Evolutionary conservation across 1,140 invertebrate genomes (phyloP).

Genomic region (Micrasema minimum): DNA sequence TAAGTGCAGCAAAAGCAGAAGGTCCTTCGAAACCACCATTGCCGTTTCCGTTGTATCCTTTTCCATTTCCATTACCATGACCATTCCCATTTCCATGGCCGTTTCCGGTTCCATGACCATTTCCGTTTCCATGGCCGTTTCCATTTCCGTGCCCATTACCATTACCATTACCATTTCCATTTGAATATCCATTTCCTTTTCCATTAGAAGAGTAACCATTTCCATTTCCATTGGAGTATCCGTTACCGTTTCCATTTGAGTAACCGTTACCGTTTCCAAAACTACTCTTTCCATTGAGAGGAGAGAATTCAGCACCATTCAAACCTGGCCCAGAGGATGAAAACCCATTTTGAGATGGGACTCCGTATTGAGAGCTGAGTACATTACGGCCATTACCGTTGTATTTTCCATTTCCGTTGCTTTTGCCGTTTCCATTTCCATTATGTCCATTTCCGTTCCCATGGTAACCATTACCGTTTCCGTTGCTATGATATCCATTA

Average conservation of each 20-base stretch:
- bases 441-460: slow-evolving; percentile 18
- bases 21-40: slow-evolving; percentile 21
- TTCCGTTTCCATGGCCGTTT: slow-evolving; percentile 30
- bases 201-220: slow-evolving; percentile 36
- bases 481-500: too few species aligned
- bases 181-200: slow-evolving; percentile 35
- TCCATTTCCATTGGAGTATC: slow-evolving; percentile 41
- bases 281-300: slow-evolving; percentile 45
- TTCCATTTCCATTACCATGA: slow-evolving; percentile 42
- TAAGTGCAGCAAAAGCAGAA: too few species aligned
- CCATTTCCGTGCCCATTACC: slow-evolving; percentile 11
- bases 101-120: slow-evolving; percentile 27
- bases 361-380: too few species aligned
- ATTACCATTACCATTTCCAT: slow-evolving; percentile 41
- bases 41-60: background rate
- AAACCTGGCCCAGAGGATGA: too few species aligned
- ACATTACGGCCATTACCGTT: too few species aligned
- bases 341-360: too few species aligned
- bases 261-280: slow-evolving; percentile 49
- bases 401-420: slow-evolving; percentile 33
- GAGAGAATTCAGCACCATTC: slow-evolving; percentile 2
- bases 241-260: slow-evolving; percentile 2
- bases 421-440: slow-evolving; percentile 34
- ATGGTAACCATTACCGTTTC: too few species aligned
- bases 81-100: slow-evolving; percentile 32